A percentile compares a stretch with the other conserved stretches of the same genome.
phyloP scores from a whole-genome alignment of 2,113 vertebrate species.

The Festucalex cinctus region DNA sequence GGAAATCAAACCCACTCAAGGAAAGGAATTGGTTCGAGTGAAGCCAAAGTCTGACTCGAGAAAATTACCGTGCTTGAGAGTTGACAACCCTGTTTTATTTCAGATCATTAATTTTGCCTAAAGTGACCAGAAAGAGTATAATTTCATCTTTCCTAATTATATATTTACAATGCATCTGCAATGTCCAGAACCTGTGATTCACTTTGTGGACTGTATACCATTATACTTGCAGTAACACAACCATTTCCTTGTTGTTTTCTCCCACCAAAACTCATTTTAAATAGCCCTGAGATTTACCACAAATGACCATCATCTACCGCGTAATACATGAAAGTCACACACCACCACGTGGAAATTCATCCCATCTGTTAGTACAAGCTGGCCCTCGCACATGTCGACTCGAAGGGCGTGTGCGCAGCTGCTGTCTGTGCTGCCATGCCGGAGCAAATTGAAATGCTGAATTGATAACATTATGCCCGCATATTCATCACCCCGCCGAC shows the following conservation, averaged over 20 bases:
- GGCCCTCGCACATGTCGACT: not conserved
- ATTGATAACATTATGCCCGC: not conserved
- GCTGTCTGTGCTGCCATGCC: not conserved
- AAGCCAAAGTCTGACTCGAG: not conserved
- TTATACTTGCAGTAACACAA: conserved; percentile 23
- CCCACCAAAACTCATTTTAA: not conserved
- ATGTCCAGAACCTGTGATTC: not conserved
- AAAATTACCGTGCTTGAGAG: too few species aligned
- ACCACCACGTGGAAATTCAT: not conserved
- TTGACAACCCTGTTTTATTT: not conserved
- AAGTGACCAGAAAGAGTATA: not conserved
- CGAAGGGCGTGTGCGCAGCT: not conserved
- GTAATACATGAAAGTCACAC: not conserved
- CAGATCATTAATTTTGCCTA: not conserved
- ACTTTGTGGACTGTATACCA: not conserved
- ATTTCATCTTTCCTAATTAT: not conserved
- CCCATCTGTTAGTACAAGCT: conserved; percentile 1
- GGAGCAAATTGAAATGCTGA: not conserved
- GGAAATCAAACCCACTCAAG: not conserved
- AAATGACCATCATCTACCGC: not conserved
- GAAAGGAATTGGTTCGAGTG: not conserved
- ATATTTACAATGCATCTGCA: not conserved
- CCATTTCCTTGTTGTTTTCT: not conserved
- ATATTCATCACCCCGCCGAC: not conserved
- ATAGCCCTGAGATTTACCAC: not conserved